Base-by-base conservation (phyloP, 2,888 invertebrate species). In the Mimas tiliae region DNA sequence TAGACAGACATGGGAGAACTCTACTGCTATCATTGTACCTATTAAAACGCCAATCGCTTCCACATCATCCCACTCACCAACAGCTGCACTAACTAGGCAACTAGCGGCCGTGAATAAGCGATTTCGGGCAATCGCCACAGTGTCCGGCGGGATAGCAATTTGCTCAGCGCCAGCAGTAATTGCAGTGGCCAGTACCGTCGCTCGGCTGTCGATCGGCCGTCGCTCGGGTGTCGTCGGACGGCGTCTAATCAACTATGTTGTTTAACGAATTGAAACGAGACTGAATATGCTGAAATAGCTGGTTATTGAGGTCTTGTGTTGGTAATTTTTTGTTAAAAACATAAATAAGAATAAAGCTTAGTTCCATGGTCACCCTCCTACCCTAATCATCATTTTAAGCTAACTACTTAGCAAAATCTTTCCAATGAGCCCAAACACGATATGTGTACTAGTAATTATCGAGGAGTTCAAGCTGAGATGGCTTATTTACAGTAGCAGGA, bases 91-190 rank as follows among this genome's bases (percentile, higher is more conserved):
- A 85, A 83, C 82, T 79, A 81, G 86, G 86, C 91, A 92, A 92
- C 93, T 92, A 92, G 84, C 85, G 87, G 78, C 83, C 82, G 86
- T 92, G 91, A 92, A 85, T 89, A 88, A 86, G 91, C 93, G 86
- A 78, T 83, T 89, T 88, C 75, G 83, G 81, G 74, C 86, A 81
- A 84, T 83, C 81, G 81, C 70, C 80, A 74, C 64, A 66, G 69
- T 72, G 74, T 68, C 72, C 71, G 72, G 64, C 67, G 66, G 63
- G 63, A 68, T 69, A 62, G 67, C 69, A 66, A 75, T 71, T 70
- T 75, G 73, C 68, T 66, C 66, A 55, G 66, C 68, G 42, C 67
- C 65, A 58, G 66, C 68, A 42, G 66, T 80, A 78, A 80, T 80
- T 76, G 72, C 68, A 69, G 69, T 70, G 68, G 71, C 69, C 68